Evolutionary conservation across 2,888 invertebrate species (phyloP), one percentile per base, ranked within the genome.

Genomic region (Osmoderma eremita): DNA sequence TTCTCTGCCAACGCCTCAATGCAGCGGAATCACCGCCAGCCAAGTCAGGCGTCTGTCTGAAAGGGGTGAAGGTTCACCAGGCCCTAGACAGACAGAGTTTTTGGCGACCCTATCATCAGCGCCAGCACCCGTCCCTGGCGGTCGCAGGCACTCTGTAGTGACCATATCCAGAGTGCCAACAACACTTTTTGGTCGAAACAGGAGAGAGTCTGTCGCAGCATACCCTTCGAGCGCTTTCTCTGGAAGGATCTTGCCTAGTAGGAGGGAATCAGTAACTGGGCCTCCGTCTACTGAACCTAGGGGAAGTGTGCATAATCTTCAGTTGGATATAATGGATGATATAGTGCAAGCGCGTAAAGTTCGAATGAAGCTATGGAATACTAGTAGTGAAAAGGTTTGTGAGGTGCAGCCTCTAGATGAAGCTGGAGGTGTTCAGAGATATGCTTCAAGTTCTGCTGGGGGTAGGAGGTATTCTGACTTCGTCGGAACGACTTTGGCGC

Each of bases 281-380:
- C 90, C 91, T 56, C 89, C 92, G 53, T 88, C 92, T 45, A 90
- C 90, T 56, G 91, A 91, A 76, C 84, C 89, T 45, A 82, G 86
- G 51, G 92, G 93, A 63, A 93, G 93, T 80, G 89, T 91, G 45
- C 93, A 93, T 80, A 94, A 93, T 78, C 84, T 94, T 5, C 92
- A 93, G 78, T 83, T 94, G 74, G 94, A 94, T 78, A 93, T 94
- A 72, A 93, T 94, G 93, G 94, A 94, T 75, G 93, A 94, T 77
- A 94, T 94, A 69, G 91, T 93, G 12, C 90, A 90, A 76, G 91
- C 92, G 12, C 87, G 92, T 56, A 93, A 93, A 85, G 89, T 92
- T 0, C 88, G 92, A 68, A 89, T 94, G 88, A 93, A 92, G 77
- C 86, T 94, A 77, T 93, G 92, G 92, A 92, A 91, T 70, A 92